Conservation (phyloP, 2,797 vertebrate species). For the Danio albolineatus region DNA sequence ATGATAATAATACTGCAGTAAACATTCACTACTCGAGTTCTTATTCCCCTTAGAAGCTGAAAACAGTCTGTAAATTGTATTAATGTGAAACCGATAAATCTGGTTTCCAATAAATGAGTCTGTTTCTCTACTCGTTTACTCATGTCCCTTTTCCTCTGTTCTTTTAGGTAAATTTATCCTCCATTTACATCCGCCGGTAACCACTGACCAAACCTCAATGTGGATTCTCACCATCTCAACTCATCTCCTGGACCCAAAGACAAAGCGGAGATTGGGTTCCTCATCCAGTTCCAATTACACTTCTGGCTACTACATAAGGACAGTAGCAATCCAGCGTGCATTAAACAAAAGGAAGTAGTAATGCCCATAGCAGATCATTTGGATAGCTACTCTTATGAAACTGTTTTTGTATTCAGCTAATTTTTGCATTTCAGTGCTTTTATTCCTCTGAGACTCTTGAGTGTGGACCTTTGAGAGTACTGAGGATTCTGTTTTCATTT, state of each 20-base stretch:
- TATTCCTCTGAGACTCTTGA: conserved; percentile 4
- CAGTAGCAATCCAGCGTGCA: not conserved
- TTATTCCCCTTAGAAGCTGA: too few species aligned
- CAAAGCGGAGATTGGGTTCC: not conserved
- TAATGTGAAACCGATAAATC: too few species aligned
- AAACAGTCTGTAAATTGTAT: too few species aligned
- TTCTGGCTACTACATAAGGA: not conserved
- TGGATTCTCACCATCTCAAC: not conserved
- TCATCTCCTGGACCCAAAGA: conserved; percentile 8
- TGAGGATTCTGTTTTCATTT: not conserved
- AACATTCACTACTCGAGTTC: too few species aligned
- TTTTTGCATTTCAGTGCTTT: not conserved
- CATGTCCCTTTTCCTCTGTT: not conserved
- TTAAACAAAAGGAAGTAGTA: not conserved
- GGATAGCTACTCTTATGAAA: not conserved
- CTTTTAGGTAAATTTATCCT: conserved; percentile 9
- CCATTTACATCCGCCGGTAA: not conserved
- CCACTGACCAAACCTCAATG: conserved; percentile 3
- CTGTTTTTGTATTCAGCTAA: not conserved
- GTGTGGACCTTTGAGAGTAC: conserved; percentile 33
- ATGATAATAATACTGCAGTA: too few species aligned
- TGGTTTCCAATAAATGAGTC: not conserved
- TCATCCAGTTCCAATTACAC: not conserved
- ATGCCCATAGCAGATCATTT: not conserved
- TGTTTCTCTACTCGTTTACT: not conserved